Evolutionary conservation across 2,888 invertebrate species (phyloP), one percentile per base, ranked within the genome.

Genomic region (Eilema depressum): DNA sequence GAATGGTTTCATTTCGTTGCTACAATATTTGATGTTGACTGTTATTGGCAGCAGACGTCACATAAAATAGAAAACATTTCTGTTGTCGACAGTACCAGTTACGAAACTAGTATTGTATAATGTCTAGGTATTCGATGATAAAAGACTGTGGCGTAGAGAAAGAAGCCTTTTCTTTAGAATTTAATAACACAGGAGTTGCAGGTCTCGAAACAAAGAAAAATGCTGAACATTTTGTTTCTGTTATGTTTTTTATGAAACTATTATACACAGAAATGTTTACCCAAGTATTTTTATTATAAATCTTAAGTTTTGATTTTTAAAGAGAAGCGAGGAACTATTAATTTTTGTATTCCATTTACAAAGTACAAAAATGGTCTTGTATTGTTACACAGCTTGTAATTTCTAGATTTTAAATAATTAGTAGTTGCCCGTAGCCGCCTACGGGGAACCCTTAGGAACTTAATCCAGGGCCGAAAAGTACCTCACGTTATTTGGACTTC

Each of bases 1-100:
- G 47, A 47, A 47, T 47, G n/a, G n/a, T 53, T 20, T 53, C n/a
- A 53, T 53, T n/a, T n/a, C n/a, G n/a, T 53, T 20, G 20, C 8
- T n/a, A 53, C n/a, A 53, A n/a, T 53, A 53, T 53, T n/a, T 10
- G n/a, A 53, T 53, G 20, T 10, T n/a, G 53, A 53, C 25, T 59
- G 26, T 26, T 37, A 41, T 33, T 23, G 63, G 10, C 53, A 60
- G n/a, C 37, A 12, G 30, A 66, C 26, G 28, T 67, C 28, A 62
- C 23, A 57, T 10, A 57, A 33, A 56, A 65, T 17, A 28, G 47
- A 47, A n/a, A 63, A 47, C 17, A 25, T 25, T 17, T 59, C 10
- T 66, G 28, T 66, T 66, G 57, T 20, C 25, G 37, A 30, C 66
- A 20, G 57, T 66, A 66, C 66, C 53, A 64, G 63, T 56, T 64